These are phyloP conservation scores for Desoria tigrina DNA, from an alignment of 2,888 invertebrate species.

Conservation along the genomic window DNA sequence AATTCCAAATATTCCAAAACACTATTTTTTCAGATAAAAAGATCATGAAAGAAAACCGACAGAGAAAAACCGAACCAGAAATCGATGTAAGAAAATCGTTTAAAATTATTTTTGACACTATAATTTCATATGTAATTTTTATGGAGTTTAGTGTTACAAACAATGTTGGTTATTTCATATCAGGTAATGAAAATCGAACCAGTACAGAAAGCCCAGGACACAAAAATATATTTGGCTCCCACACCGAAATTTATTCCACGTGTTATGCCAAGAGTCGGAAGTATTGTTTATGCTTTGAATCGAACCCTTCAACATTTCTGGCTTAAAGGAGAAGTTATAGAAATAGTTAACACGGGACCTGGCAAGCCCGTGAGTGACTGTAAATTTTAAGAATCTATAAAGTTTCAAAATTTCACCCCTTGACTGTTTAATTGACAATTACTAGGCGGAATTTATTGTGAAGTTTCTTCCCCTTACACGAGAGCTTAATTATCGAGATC, in stretches of 20 bases:
- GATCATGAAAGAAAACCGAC: slow-evolving; percentile 11
- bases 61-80: background rate
- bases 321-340: slow-evolving; percentile 64
- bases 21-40: no score
- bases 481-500: no score
- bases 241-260: slow-evolving; percentile 44
- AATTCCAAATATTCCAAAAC: no score
- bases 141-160: no score
- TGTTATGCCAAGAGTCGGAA: slow-evolving; percentile 59
- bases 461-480: slow-evolving; percentile 21
- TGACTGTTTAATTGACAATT: no score
- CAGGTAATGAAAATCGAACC: slow-evolving; percentile 9
- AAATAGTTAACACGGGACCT: slow-evolving; percentile 54
- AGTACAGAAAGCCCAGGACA: background rate
- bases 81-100: slow-evolving; percentile 5
- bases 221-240: slow-evolving; percentile 4
- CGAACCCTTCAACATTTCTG: slow-evolving; percentile 66
- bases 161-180: slow-evolving; percentile 1
- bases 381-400: no score
- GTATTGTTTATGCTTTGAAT: slow-evolving; percentile 66
- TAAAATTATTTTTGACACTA: no score
- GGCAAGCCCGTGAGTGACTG: slow-evolving; percentile 13
- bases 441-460: no score
- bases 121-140: background rate
- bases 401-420: no score